A percentile compares a stretch with the other conserved stretches of the same genome.
These are phyloP conservation scores for Motacilla tschutschensis DNA, from an alignment of 2,113 vertebrate genomes.

Conservation along the genomic window DNA sequence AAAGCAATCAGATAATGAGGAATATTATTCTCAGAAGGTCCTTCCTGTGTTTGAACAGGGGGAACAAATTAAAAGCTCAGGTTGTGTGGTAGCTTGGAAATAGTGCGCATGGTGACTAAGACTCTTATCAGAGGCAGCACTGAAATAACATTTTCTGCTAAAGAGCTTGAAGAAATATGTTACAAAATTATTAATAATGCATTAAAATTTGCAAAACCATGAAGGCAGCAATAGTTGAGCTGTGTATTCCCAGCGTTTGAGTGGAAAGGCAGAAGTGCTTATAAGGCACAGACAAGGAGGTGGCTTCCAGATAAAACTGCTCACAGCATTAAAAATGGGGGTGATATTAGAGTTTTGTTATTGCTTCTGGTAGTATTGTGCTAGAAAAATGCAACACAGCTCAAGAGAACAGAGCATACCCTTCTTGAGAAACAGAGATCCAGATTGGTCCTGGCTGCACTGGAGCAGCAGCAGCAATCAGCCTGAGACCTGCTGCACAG, in stretches of 20 bases:
- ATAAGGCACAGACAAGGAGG: neutral
- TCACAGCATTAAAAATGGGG: neutral
- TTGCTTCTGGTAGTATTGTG: neutral
- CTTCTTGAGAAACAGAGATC: neutral
- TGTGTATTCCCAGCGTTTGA: slow-evolving; percentile 3
- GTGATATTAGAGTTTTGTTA: neutral
- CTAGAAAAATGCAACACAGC: neutral
- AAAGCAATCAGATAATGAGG: slow-evolving; percentile 62
- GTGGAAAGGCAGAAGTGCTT: slow-evolving; percentile 22
- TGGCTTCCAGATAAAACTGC: slow-evolving; percentile 4
- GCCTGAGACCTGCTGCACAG: neutral
- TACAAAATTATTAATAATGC: slow-evolving; percentile 69
- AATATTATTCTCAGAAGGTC: slow-evolving; percentile 65
- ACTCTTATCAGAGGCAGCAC: slow-evolving; percentile 47
- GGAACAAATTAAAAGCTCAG: slow-evolving; percentile 59
- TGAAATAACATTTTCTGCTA: slow-evolving; percentile 61
- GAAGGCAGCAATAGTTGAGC: slow-evolving; percentile 38
- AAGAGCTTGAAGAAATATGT: slow-evolving; percentile 59
- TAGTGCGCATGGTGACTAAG: slow-evolving; percentile 45
- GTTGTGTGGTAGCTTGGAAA: slow-evolving; percentile 54
- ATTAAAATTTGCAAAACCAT: slow-evolving; percentile 59
- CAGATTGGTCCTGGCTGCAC: neutral
- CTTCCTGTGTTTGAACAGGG: slow-evolving; percentile 54
- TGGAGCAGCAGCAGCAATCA: neutral
- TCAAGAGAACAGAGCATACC: neutral